These are phyloP conservation scores for Diarsia mendica DNA, from an alignment of 2,888 invertebrate genomes.

Conservation along the genomic window DNA sequence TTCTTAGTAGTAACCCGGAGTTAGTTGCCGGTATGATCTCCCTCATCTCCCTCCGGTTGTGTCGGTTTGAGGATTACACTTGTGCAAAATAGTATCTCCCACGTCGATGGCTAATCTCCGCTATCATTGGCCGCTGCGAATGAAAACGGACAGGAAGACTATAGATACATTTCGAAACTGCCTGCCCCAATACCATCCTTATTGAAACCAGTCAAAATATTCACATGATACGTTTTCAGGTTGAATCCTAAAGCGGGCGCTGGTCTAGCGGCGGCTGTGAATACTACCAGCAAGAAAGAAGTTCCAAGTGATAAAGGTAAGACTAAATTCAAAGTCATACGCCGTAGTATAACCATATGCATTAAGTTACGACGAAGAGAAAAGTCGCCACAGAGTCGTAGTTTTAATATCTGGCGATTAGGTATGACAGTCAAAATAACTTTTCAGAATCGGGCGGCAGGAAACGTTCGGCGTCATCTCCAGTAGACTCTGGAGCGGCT, in stretches of 20 bases:
- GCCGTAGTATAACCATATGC: background rate
- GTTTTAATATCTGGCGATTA: constrained; percentile 5
- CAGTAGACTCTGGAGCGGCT: constrained; percentile 87
- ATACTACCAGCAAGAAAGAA: constrained; percentile 83
- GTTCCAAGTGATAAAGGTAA: constrained; percentile 84
- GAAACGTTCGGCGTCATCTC: constrained; percentile 89
- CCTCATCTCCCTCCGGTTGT: too few species aligned
- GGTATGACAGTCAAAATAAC: constrained; percentile 37
- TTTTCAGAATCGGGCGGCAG: constrained; percentile 81
- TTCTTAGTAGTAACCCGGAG: too few species aligned
- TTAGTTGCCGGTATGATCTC: too few species aligned
- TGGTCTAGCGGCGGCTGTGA: constrained; percentile 82
- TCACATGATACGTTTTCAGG: constrained; percentile 66
- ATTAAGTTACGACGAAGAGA: background rate
- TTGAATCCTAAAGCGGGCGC: constrained; percentile 81
- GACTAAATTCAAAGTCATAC: constrained; percentile 13
- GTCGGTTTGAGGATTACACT: too few species aligned
- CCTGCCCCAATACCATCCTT: background rate
- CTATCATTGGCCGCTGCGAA: too few species aligned
- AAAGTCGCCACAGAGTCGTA: background rate
- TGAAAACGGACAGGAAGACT: too few species aligned
- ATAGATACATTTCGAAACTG: background rate
- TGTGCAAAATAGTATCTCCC: too few species aligned
- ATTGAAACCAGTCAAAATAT: background rate
- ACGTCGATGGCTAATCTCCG: too few species aligned